Percentiles rank a stretch among this genome's conserved stretches.
phyloP scores from a whole-genome alignment of 1,140 invertebrate genomes.

The Procambarus clarkii region DNA sequence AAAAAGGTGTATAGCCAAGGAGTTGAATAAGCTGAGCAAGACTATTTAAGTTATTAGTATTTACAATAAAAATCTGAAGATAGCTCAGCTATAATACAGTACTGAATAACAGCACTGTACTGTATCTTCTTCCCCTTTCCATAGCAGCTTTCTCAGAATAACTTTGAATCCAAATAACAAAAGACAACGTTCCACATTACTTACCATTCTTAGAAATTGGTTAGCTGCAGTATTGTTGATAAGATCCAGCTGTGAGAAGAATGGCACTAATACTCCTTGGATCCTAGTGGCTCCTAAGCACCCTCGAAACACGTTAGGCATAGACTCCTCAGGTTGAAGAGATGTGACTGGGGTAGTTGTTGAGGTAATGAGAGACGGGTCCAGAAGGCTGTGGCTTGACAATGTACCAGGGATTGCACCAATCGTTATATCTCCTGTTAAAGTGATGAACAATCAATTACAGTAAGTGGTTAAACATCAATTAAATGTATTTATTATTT shows the following conservation, averaged over 20 bases:
- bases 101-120: too few species aligned
- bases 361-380: neutral
- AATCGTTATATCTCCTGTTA: conserved; percentile 17
- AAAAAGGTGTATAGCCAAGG: too few species aligned
- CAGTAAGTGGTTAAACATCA: too few species aligned
- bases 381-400: conserved; percentile 5
- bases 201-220: conserved; percentile 72
- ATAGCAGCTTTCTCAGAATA: neutral
- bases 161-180: neutral
- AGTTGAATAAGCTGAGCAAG: too few species aligned
- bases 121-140: too few species aligned
- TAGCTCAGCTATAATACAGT: too few species aligned
- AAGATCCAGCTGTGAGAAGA: conserved; percentile 81
- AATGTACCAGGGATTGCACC: neutral
- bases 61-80: too few species aligned
- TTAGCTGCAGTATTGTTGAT: conserved; percentile 74
- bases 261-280: conserved; percentile 89
- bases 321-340: neutral
- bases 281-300: conserved; percentile 94
- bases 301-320: conserved; percentile 82
- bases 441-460: neutral
- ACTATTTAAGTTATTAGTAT: too few species aligned
- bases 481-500: too few species aligned
- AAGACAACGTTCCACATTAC: neutral
- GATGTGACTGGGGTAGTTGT: neutral